Evolutionary conservation across 2,888 invertebrate species (phyloP).

Genomic region (Synergus itoensis): DNA sequence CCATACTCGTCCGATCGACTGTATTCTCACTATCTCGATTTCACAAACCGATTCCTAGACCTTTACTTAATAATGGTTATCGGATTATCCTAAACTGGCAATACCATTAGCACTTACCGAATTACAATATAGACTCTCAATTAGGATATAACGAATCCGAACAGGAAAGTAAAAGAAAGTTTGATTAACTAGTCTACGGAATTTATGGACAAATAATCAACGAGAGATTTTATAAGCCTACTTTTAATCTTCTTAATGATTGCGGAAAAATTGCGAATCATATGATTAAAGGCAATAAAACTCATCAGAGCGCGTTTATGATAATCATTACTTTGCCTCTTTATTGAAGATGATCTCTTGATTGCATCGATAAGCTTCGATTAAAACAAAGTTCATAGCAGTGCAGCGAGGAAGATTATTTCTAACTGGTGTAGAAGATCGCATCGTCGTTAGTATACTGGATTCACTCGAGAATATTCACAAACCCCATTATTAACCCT

Average conservation of each 20-base stretch:
- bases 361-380: constrained; percentile 35
- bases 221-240: background rate
- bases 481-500: constrained; percentile 17
- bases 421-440: constrained; percentile 22
- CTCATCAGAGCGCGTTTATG: background rate
- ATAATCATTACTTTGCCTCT: constrained; percentile 20
- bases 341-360: constrained; percentile 13
- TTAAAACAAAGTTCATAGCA: constrained; percentile 33
- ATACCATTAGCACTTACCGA: too few relatives aligned
- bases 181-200: background rate
- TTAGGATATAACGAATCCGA: too few relatives aligned
- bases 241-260: background rate
- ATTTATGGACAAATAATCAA: background rate
- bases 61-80: background rate
- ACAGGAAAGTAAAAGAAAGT: background rate
- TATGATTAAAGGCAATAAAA: background rate
- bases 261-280: background rate
- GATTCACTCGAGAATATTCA: constrained; percentile 12
- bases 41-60: background rate
- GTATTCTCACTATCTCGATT: constrained; percentile 15
- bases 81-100: background rate
- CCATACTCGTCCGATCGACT: constrained; percentile 17
- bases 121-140: too few relatives aligned
- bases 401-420: constrained; percentile 23
- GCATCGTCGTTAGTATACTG: background rate